Conservation (phyloP, 2,113 vertebrate species). For the Bubo blakistoni region DNA sequence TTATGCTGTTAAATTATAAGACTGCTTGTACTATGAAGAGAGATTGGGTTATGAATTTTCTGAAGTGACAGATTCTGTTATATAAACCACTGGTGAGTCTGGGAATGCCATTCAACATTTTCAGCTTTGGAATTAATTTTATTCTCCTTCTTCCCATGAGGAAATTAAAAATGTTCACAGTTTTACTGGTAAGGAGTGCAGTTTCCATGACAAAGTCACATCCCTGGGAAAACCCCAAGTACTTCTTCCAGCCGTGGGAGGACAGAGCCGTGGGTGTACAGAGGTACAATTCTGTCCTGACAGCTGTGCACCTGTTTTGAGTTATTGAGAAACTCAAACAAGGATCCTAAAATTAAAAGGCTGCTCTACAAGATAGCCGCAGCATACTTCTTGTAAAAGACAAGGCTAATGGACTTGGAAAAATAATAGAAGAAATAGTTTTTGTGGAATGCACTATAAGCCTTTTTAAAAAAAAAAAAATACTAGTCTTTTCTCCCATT, state of each 20-base stretch:
- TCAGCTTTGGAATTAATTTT: constrained; percentile 54
- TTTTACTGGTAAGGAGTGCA: not conserved
- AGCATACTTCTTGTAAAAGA: not conserved
- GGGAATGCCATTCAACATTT: constrained; percentile 28
- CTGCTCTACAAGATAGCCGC: not conserved
- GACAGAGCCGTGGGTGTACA: not conserved
- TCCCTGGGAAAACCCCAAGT: constrained; percentile 1
- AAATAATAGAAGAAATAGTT: not conserved
- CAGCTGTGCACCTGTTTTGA: not conserved
- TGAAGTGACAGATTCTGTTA: not conserved
- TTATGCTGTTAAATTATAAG: constrained; percentile 53
- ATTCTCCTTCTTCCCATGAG: not conserved
- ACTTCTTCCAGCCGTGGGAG: not conserved
- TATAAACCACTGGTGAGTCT: not conserved
- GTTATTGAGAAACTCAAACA: not conserved
- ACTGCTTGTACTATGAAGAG: constrained; percentile 10
- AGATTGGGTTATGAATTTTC: constrained; percentile 46
- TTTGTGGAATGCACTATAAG: not conserved
- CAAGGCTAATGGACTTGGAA: not conserved
- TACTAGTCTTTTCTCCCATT: not conserved
- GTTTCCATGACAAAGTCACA: constrained; percentile 47
- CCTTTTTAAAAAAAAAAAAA: not conserved
- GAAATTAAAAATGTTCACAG: constrained; percentile 20
- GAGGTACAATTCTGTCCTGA: not conserved
- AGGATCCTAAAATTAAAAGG: not conserved